A percentile compares a stretch with the other conserved stretches of the same genome.
These are phyloP conservation scores for Pristionchus maxplancki DNA, from an alignment of 2,888 invertebrate genomes.

Conservation along the genomic window DNA sequence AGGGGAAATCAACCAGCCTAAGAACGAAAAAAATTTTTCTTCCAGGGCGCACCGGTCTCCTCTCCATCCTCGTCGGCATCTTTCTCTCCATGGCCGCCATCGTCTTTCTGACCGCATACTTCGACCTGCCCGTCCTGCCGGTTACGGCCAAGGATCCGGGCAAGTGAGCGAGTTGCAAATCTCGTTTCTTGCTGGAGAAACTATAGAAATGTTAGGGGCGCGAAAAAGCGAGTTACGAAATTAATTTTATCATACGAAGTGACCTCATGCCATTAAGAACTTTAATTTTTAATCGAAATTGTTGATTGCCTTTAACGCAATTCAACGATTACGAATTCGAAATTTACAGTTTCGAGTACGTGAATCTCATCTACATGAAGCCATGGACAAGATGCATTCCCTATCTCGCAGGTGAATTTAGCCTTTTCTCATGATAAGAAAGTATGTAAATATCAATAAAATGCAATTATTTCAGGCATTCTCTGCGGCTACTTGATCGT, in stretches of 20 bases:
- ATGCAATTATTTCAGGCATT: constrained; percentile 75
- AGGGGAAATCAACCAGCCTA: too few relatives aligned
- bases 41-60: neutral
- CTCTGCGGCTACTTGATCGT: constrained; percentile 77
- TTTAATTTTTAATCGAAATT: too few relatives aligned
- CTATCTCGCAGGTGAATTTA: constrained; percentile 69
- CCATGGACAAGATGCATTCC: constrained; percentile 78
- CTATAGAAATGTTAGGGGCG: too few relatives aligned
- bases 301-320: too few relatives aligned
- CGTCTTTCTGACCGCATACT: neutral
- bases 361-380: constrained; percentile 71
- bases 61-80: neutral
- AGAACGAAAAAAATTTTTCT: too few relatives aligned
- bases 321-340: too few relatives aligned
- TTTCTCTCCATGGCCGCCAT: neutral
- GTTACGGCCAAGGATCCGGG: neutral
- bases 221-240: too few relatives aligned
- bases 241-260: too few relatives aligned
- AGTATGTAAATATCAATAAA: too few relatives aligned
- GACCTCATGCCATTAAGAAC: too few relatives aligned
- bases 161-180: neutral
- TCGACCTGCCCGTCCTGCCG: neutral
- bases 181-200: too few relatives aligned
- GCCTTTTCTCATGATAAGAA: too few relatives aligned
- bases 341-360: constrained; percentile 41